Evolutionary conservation across 2,888 invertebrate genomes (phyloP).

Genomic region (Polia nebulosa): DNA sequence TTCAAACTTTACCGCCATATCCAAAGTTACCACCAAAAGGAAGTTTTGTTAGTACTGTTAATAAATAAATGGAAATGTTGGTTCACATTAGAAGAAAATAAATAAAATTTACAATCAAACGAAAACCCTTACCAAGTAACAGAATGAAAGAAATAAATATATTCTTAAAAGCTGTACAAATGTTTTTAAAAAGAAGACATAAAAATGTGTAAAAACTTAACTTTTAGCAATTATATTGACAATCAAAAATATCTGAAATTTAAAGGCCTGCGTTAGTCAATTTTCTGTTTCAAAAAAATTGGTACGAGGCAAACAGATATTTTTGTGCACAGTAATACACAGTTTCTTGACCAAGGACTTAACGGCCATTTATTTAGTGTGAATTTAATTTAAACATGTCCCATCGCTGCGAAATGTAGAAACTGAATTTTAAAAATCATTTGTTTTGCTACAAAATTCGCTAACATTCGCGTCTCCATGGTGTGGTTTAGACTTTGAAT

Average conservation of each 20-base stretch:
- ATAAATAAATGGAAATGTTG: conserved; percentile 47
- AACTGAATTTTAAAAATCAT: not conserved
- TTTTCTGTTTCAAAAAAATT: conserved; percentile 55
- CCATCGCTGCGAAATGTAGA: not conserved
- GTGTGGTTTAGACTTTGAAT: not conserved
- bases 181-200: conserved; percentile 19
- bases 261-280: conserved; percentile 33
- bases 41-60: conserved; percentile 51
- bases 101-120: conserved; percentile 44
- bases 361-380: conserved; percentile 10
- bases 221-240: conserved; percentile 12
- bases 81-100: conserved; percentile 32
- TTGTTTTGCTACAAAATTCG: not conserved
- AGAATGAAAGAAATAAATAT: conserved; percentile 33
- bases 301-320: conserved; percentile 29
- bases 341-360: conserved; percentile 21
- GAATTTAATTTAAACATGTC: conserved; percentile 5
- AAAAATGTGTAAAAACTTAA: conserved; percentile 29
- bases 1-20: conserved; percentile 1
- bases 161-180: conserved; percentile 46
- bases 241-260: conserved; percentile 21
- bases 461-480: not conserved
- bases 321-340: conserved; percentile 21
- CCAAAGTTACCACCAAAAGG: conserved; percentile 26
- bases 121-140: conserved; percentile 44